Conservation (phyloP, 2,797 vertebrate genomes). For the Bradypus variegatus region DNA sequence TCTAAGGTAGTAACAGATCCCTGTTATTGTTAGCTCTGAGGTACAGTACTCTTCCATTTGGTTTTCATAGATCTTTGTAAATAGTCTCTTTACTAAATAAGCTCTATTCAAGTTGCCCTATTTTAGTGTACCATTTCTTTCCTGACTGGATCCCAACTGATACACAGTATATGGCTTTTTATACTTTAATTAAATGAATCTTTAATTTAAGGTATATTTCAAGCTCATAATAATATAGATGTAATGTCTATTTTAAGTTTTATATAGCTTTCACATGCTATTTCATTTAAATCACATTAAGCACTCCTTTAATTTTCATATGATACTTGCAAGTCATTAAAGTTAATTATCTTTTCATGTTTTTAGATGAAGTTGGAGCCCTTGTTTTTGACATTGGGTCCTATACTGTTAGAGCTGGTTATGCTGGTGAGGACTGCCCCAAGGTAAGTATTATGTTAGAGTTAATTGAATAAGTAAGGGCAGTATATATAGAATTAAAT, state of each 20-base stretch:
- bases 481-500: slow-evolving; percentile 33
- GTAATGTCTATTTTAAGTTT: neutral
- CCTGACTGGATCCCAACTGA: neutral
- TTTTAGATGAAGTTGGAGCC: slow-evolving; percentile 96
- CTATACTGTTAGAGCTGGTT: slow-evolving; percentile 96
- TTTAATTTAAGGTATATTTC: slow-evolving; percentile 9
- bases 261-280: neutral
- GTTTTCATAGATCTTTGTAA: slow-evolving; percentile 2
- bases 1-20: neutral
- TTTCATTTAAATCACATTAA: slow-evolving; percentile 24
- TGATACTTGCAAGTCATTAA: neutral
- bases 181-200: slow-evolving; percentile 38
- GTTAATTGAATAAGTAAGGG: neutral
- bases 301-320: slow-evolving; percentile 9
- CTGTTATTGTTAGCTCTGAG: neutral
- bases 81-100: slow-evolving; percentile 3
- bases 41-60: neutral
- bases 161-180: neutral
- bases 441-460: slow-evolving; percentile 79
- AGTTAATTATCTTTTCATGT: slow-evolving; percentile 41
- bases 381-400: slow-evolving; percentile 99
- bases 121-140: neutral
- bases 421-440: slow-evolving; percentile 98
- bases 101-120: neutral
- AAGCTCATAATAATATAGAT: slow-evolving; percentile 1